Evolutionary conservation across 2,113 vertebrate species (phyloP).

Genomic region (Irena cyanogastra): DNA sequence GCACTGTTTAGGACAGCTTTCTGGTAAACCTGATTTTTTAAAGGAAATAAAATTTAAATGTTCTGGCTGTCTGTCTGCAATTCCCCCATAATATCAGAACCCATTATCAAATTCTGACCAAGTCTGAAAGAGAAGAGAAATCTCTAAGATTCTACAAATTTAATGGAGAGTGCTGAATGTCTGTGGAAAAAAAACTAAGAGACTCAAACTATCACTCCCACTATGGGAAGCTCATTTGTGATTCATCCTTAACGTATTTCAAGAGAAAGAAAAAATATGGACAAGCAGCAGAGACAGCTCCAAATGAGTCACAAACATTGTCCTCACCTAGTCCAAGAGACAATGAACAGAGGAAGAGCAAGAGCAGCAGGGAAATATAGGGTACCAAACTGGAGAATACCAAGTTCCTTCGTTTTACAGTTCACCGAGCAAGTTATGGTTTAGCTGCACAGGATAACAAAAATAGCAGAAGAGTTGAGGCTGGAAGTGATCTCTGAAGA

Average conservation of each 20-base stretch:
- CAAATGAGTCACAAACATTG: not conserved
- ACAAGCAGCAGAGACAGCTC: not conserved
- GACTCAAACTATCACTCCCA: not conserved
- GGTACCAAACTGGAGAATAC: not conserved
- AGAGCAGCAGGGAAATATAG: not conserved
- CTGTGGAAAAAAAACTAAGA: not conserved
- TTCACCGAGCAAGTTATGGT: not conserved
- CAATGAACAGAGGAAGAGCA: not conserved
- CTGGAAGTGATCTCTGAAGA: not conserved
- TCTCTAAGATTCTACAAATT: not conserved
- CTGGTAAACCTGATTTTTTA: not conserved
- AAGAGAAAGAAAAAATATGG: not conserved
- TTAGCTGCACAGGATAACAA: not conserved
- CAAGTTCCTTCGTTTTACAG: not conserved
- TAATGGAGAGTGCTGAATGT: not conserved
- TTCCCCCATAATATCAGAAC: not conserved
- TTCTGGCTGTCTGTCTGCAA: not conserved
- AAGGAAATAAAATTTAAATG: not conserved
- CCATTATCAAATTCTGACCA: not conserved
- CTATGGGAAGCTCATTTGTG: not conserved
- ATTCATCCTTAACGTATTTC: not conserved
- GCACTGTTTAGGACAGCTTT: not conserved
- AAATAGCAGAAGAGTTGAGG: not conserved
- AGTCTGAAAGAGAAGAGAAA: not conserved
- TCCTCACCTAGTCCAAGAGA: not conserved